Evolutionary conservation across 2,888 invertebrate species (phyloP).

Genomic region (Lathronympha strigana): DNA sequence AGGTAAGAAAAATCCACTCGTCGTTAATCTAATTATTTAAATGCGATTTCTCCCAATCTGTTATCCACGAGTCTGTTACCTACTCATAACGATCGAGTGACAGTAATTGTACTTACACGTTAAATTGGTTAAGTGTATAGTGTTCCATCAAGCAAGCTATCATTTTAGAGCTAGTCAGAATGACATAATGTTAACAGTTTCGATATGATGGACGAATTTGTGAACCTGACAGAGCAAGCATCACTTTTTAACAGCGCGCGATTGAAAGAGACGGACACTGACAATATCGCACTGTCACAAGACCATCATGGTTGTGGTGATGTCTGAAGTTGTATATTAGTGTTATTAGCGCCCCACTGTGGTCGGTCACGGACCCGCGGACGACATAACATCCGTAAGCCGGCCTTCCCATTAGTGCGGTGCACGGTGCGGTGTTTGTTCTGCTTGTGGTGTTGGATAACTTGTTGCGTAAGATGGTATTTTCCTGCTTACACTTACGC

Average conservation of each 20-base stretch:
- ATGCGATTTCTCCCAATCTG: too few relatives aligned
- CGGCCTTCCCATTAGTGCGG: constrained; percentile 43
- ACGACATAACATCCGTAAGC: constrained; percentile 43
- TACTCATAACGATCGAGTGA: not conserved
- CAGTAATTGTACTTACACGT: not conserved
- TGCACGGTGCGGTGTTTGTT: constrained; percentile 17
- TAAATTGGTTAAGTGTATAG: constrained; percentile 2
- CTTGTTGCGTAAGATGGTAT: constrained; percentile 31
- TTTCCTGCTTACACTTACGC: constrained; percentile 23
- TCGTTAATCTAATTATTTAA: too few relatives aligned
- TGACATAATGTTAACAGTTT: constrained; percentile 24
- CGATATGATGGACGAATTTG: too few relatives aligned
- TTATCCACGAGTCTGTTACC: too few relatives aligned
- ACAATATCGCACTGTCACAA: too few relatives aligned
- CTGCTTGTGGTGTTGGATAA: constrained; percentile 37
- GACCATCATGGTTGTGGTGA: too few relatives aligned
- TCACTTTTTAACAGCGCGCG: too few relatives aligned
- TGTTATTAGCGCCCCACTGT: constrained; percentile 27
- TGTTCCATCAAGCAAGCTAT: not conserved
- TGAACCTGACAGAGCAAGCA: too few relatives aligned
- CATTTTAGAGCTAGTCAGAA: not conserved
- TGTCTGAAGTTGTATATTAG: constrained; percentile 20
- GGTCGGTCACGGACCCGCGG: constrained; percentile 38
- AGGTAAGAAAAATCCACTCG: too few relatives aligned
- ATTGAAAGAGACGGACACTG: too few relatives aligned